These are phyloP conservation scores for Tokudaia muenninki DNA, from an alignment of 2,797 vertebrate genomes.

Conservation along the genomic window DNA sequence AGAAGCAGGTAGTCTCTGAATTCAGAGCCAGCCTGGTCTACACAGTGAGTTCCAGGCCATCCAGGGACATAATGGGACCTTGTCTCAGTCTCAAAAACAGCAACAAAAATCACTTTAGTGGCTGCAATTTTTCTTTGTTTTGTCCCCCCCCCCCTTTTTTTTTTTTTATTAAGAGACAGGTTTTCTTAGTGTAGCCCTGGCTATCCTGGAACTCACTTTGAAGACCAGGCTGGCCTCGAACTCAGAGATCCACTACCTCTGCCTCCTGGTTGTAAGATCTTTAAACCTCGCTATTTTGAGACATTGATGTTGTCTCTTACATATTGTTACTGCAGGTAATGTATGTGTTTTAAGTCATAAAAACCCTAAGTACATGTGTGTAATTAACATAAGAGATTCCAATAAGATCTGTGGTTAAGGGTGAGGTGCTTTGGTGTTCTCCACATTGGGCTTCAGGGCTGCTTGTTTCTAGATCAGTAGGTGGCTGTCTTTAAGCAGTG, in stretches of 20 bases:
- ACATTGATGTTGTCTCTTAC: neutral
- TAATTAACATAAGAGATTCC: neutral
- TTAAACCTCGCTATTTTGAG: neutral
- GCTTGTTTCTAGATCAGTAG: fast-evolving
- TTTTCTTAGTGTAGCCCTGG: neutral
- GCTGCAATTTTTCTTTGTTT: neutral
- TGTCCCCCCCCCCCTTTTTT: neutral
- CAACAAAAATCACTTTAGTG: neutral
- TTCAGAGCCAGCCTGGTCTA: neutral
- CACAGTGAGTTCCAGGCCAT: neutral
- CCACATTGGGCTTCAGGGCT: neutral
- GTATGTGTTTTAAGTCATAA: neutral
- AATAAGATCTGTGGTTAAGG: neutral
- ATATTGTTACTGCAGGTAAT: neutral
- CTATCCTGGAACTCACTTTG: neutral
- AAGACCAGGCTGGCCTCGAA: neutral
- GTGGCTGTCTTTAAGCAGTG: neutral
- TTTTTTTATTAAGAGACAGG: neutral
- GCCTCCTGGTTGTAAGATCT: neutral
- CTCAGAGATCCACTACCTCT: neutral
- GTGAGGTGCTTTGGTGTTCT: fast-evolving
- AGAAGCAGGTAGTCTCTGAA: neutral
- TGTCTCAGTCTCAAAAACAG: neutral
- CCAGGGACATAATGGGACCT: neutral
- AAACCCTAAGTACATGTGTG: neutral